These are phyloP conservation scores for Eretmocerus hayati DNA, from an alignment of 2,888 invertebrate species.

Conservation along the genomic window DNA sequence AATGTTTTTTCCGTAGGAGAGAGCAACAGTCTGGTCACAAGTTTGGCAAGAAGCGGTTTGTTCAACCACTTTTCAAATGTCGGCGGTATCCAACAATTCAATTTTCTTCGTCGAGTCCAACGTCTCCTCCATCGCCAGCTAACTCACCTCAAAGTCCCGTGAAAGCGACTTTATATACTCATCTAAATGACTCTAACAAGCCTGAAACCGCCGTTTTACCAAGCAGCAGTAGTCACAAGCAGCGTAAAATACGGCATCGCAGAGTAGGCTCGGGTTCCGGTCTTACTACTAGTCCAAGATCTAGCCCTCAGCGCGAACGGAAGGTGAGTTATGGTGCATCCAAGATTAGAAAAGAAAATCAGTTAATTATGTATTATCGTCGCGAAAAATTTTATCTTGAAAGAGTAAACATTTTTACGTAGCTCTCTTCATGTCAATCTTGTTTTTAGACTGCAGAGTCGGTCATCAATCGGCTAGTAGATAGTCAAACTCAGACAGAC, in stretches of 20 bases:
- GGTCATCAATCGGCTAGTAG: constrained; percentile 47
- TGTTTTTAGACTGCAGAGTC: constrained; percentile 36
- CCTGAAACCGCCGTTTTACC: constrained; percentile 52
- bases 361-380: neutral
- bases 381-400: neutral
- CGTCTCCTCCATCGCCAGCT: constrained; percentile 38
- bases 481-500: constrained; percentile 63
- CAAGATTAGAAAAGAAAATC: neutral
- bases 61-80: constrained; percentile 49
- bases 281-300: constrained; percentile 49
- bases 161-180: constrained; percentile 56
- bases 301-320: constrained; percentile 52
- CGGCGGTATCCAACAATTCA: constrained; percentile 37
- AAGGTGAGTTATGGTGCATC: constrained; percentile 37
- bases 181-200: constrained; percentile 53
- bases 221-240: constrained; percentile 40
- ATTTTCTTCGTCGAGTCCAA: constrained; percentile 38
- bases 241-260: constrained; percentile 53
- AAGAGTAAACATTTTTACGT: neutral
- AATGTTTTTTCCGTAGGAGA: constrained; percentile 41
- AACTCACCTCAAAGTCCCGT: constrained; percentile 48
- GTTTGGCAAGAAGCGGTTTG: constrained; percentile 50
- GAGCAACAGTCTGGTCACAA: constrained; percentile 51
- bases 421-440: no score
- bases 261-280: constrained; percentile 59